phyloP scores from a whole-genome alignment of 1,140 invertebrate species.

The Zaprionus gabonicus region DNA sequence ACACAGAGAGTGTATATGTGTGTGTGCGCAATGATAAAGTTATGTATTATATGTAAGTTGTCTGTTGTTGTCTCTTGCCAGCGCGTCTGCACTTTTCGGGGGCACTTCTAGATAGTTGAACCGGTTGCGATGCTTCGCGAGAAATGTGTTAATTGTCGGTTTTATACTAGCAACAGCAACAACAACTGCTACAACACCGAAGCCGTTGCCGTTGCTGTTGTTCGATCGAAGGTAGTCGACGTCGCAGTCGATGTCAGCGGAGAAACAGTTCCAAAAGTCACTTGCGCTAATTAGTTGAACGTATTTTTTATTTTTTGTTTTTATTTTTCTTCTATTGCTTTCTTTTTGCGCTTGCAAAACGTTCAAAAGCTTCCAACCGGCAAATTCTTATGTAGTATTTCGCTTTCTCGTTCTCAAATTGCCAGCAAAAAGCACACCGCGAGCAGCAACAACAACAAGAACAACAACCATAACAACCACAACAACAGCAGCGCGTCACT shows the following conservation, averaged over 20 bases:
- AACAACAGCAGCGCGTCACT: neutral
- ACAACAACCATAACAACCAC: neutral
- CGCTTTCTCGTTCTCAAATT: slow-evolving; percentile 46
- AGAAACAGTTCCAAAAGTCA: slow-evolving; percentile 72
- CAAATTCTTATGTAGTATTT: slow-evolving; percentile 40
- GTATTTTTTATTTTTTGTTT: slow-evolving; percentile 34
- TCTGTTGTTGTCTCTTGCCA: slow-evolving; percentile 11
- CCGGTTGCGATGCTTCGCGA: slow-evolving; percentile 59
- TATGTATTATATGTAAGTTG: slow-evolving; percentile 66
- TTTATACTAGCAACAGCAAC: slow-evolving; percentile 26
- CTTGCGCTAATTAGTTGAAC: slow-evolving; percentile 81
- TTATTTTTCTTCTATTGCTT: slow-evolving; percentile 34
- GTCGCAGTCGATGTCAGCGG: slow-evolving; percentile 20
- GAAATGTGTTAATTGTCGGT: slow-evolving; percentile 74
- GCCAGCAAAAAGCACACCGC: slow-evolving; percentile 40
- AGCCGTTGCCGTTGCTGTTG: slow-evolving; percentile 27
- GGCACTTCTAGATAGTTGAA: slow-evolving; percentile 43
- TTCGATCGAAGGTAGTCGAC: slow-evolving; percentile 47
- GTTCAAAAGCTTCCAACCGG: slow-evolving; percentile 43
- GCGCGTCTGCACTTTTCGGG: slow-evolving; percentile 31
- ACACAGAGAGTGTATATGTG: neutral
- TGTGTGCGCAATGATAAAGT: slow-evolving; percentile 39
- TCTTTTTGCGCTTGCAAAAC: slow-evolving; percentile 60
- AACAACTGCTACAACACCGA: slow-evolving; percentile 10
- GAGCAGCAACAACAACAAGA: neutral